Conservation (phyloP, 2,888 invertebrate genomes). For the Candidula unifasciata region DNA sequence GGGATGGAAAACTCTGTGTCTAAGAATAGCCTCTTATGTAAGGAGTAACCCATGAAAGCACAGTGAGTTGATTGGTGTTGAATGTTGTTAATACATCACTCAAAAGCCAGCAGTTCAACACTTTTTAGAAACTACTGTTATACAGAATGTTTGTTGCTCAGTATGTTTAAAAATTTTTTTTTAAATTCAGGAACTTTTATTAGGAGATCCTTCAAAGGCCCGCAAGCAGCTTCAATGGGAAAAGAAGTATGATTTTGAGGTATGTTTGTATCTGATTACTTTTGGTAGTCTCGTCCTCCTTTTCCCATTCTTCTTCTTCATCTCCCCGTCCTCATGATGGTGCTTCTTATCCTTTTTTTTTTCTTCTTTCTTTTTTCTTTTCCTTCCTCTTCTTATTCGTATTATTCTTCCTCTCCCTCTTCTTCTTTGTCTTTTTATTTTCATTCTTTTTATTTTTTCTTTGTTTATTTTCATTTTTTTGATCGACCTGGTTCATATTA, state of each 20-base stretch:
- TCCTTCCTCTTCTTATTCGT: not conserved
- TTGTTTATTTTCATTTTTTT: no score
- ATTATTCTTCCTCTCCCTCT: not conserved
- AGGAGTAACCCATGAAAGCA: no score
- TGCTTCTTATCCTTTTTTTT: not conserved
- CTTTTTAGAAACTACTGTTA: not conserved
- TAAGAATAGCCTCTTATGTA: no score
- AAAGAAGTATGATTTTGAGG: slow-evolving; percentile 85
- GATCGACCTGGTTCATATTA: no score
- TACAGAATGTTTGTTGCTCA: slow-evolving; percentile 33
- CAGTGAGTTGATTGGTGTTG: no score
- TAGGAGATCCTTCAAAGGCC: slow-evolving; percentile 97
- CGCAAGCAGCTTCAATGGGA: slow-evolving; percentile 90
- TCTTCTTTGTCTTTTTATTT: not conserved
- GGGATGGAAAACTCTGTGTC: no score
- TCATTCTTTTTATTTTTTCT: no score
- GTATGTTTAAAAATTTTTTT: no score
- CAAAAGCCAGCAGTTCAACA: no score
- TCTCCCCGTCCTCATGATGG: not conserved
- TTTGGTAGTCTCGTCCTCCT: not conserved
- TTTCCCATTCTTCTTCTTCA: not conserved
- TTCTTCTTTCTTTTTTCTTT: not conserved
- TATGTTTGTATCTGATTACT: not conserved
- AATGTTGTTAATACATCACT: no score
- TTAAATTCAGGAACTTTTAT: slow-evolving; percentile 84